These are phyloP conservation scores for Anguilla rostrata DNA, from an alignment of 2,113 vertebrate species.

Conservation along the genomic window DNA sequence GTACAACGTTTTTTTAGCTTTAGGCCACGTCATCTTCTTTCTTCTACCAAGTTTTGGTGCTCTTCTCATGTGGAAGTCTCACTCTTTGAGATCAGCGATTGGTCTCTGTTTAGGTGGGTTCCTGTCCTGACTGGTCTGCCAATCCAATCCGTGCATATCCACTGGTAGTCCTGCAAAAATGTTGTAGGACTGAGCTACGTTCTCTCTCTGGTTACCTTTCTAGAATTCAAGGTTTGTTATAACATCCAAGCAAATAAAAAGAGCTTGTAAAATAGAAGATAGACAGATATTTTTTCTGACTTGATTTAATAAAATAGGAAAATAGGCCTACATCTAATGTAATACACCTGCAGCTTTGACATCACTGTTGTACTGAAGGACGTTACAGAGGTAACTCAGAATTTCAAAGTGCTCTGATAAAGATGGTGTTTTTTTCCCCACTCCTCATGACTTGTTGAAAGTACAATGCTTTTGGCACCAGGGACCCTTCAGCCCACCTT, in stretches of 20 bases:
- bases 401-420: not conserved
- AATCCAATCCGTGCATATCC: slow-evolving; percentile 39
- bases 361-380: not conserved
- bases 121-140: slow-evolving; percentile 35
- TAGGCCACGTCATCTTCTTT: too few species aligned
- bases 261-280: too few species aligned
- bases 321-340: not conserved
- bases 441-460: not conserved
- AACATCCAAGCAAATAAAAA: slow-evolving; percentile 51
- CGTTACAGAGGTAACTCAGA: not conserved
- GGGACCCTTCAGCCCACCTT: not conserved
- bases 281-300: not conserved
- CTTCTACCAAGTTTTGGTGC: too few species aligned
- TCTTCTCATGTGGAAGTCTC: too few species aligned
- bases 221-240: slow-evolving; percentile 66
- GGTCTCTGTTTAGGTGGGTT: slow-evolving; percentile 21
- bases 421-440: not conserved
- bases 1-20: too few species aligned
- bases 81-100: slow-evolving; percentile 50
- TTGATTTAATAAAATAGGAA: not conserved
- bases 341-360: not conserved
- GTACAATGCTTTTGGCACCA: not conserved
- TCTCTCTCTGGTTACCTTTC: slow-evolving; percentile 46
- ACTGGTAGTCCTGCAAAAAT: not conserved
- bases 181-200: not conserved